Evolutionary conservation across 2,888 invertebrate genomes (phyloP).

Genomic region (Thymelicus acteon): DNA sequence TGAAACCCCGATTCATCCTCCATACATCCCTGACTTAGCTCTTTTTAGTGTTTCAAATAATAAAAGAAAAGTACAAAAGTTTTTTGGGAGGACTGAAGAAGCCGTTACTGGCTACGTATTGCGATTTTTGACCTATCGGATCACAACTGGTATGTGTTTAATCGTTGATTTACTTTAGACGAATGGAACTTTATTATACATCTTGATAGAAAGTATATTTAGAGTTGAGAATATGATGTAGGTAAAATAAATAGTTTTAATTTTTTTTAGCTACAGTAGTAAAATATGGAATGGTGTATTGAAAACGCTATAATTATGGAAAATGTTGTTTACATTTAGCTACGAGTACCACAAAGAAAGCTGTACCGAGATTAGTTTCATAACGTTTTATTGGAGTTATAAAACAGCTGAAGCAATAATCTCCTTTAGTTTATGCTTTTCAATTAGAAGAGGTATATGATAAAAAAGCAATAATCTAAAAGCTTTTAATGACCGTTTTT

Average conservation of each 20-base stretch:
- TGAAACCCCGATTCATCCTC: no score
- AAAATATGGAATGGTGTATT: conserved; percentile 4
- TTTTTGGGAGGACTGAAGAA: no score
- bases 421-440: conserved; percentile 27
- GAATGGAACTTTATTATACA: no score
- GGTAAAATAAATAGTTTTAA: conserved; percentile 1
- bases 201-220: no score
- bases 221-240: no score
- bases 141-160: no score
- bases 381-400: conserved; percentile 30
- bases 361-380: conserved; percentile 17
- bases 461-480: conserved; percentile 11
- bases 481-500: background rate
- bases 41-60: no score
- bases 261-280: conserved; percentile 4
- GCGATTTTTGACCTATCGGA: no score
- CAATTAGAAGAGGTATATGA: conserved; percentile 20
- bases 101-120: no score
- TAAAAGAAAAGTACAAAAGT: no score
- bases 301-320: conserved; percentile 24
- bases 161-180: no score
- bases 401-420: conserved; percentile 24
- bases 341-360: conserved; percentile 18
- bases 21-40: no score
- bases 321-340: conserved; percentile 25